Base-by-base conservation (phyloP, 2,113 vertebrate genomes). In the Marmota monax region DNA sequence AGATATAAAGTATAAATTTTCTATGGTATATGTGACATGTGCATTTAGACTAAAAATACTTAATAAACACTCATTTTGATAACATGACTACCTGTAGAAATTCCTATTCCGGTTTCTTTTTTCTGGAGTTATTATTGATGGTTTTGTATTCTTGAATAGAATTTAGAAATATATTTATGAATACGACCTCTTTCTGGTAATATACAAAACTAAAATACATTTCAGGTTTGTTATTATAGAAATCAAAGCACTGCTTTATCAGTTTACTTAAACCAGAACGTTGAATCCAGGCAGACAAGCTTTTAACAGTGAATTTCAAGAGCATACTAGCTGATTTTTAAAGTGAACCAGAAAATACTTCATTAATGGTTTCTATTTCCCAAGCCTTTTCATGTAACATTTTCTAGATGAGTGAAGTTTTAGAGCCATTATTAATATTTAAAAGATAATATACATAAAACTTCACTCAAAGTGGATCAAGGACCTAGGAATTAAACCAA, bases 391-490 rank as follows among this genome's bases (percentile, higher is more conserved):
- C 51, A 92, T 17, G 23, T 11, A 95, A 63, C 17, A 77, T 88
- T 94, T 94, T 90, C 79, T 95, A 80, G 42, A 78, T 74, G n/a
- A 79, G 23, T 92, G 84, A 88, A 92, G 58, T 72, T 97, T 87
- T 83, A 72, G 45, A 67, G 34, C 13, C 23, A 45, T 83, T 87
- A 84, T 67, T 86, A 88, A 83, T 84, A 74, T 76, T 97, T 94
- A 53, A 79, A 88, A 70, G 23, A n/a, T 74, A 27, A 17, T 80
- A 73, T 84, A 77, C 89, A 63, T 84, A 82, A 78, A 58, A 78
- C 12, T 51, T 13, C 10, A 51, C 48, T 51, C 48, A 51, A 51
- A 51, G 48, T 51, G 48, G 48, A 51, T 51, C 48, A 51, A 51
- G 48, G 48, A 51, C 48, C 48, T 2, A 51, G 48, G 2, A 51